Conservation (phyloP, 2,113 vertebrate genomes). For the Anolis sagrei region DNA sequence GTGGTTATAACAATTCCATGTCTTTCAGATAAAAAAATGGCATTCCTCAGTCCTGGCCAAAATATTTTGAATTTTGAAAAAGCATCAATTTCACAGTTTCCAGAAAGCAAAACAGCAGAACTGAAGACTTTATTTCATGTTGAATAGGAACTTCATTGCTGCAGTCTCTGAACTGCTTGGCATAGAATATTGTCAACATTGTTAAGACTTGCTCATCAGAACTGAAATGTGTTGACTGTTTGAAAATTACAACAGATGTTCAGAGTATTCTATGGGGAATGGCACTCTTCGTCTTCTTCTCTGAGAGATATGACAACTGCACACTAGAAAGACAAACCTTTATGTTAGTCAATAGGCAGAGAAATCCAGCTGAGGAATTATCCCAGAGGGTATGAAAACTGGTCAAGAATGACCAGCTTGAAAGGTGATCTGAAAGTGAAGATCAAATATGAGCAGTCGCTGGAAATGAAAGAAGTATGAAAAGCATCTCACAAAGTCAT, state of each 20-base stretch:
- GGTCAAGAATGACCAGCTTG: not conserved
- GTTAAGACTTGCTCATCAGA: not conserved
- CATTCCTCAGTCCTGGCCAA: not conserved
- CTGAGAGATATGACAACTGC: conserved; percentile 12
- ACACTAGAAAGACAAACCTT: not conserved
- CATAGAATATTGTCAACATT: not conserved
- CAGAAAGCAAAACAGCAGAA: not conserved
- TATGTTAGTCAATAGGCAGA: not conserved
- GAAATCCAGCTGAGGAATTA: conserved; percentile 4
- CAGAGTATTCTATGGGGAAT: not conserved
- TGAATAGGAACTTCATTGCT: not conserved
- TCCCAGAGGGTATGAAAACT: not conserved
- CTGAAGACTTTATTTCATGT: not conserved
- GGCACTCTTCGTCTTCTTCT: not conserved
- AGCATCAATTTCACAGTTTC: not conserved
- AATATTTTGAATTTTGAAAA: not conserved
- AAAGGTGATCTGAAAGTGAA: not conserved
- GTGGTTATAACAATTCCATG: not conserved
- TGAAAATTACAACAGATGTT: not conserved
- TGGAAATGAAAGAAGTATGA: not conserved
- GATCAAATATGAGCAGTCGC: not conserved
- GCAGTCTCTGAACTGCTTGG: not conserved
- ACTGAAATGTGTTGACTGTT: not conserved
- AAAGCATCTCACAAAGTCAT: not conserved
- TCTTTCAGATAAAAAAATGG: not conserved